Conservation (phyloP, 1,140 invertebrate species). For the Hycleus phaleratus region DNA sequence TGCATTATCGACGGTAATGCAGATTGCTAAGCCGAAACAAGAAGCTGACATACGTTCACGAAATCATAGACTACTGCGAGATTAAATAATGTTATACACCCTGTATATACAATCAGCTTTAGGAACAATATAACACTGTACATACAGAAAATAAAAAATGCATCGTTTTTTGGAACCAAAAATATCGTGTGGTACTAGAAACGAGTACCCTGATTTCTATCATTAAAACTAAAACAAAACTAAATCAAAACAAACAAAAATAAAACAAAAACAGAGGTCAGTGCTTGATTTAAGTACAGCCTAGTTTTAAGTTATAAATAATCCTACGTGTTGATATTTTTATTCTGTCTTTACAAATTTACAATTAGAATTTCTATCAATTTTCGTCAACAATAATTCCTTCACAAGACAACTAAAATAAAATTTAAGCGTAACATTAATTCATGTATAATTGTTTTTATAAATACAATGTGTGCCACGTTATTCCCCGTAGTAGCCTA, state of each 20-base stretch:
- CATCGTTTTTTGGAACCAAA: constrained; percentile 16
- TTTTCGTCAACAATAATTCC: neutral
- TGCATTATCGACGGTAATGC: too few relatives aligned
- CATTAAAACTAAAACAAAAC: too few relatives aligned
- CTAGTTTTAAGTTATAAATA: neutral
- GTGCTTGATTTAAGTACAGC: constrained; percentile 1
- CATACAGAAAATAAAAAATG: constrained; percentile 27
- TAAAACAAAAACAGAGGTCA: constrained; percentile 3
- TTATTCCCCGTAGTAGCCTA: too few relatives aligned
- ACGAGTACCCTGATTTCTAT: too few relatives aligned
- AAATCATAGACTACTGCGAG: too few relatives aligned
- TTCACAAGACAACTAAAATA: neutral
- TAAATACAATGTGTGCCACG: too few relatives aligned
- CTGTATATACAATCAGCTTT: constrained; percentile 27
- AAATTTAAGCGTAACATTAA: constrained; percentile 1
- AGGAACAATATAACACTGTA: constrained; percentile 34
- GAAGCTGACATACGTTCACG: too few relatives aligned
- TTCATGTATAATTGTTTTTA: too few relatives aligned
- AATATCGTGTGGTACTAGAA: neutral
- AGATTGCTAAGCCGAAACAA: too few relatives aligned
- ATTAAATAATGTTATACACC: neutral
- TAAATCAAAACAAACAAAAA: neutral
- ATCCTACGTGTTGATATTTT: too few relatives aligned
- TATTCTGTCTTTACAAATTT: neutral
- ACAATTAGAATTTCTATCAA: constrained; percentile 8